Base-by-base conservation (phyloP, 2,113 vertebrate genomes). In the Sinocyclocheilus grahami region DNA sequence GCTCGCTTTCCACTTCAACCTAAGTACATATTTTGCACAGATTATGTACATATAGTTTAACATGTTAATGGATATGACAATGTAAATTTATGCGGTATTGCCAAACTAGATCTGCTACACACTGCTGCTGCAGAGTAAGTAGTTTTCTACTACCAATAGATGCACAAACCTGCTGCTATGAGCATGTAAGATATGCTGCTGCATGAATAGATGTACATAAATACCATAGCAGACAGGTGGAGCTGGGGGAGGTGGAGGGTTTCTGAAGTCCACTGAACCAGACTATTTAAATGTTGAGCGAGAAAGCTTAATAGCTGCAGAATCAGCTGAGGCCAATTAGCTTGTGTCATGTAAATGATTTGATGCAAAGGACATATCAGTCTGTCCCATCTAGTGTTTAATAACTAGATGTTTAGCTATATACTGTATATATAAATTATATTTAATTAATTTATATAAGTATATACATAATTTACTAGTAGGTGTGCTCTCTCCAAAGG, bases 1-100 rank as follows among this genome's bases (percentile, higher is more conserved):
- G 89, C 90, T 88, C 92, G 33, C 90, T 92, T 86, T 95, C 94
- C 75, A 88, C 74, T 53, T 91, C 87, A 71, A 93, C 91, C 96
- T 97, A 42, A 85, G 88, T 20, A 82, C 55, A 86, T 18, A 84
- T 20, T 82, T 67, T 71, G 24, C 39, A 24, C 10, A 74, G 69
- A 42, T 4, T 42, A 46, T 24, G 39, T 22, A 16, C 60, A 18
- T 18, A 55, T 16, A 55, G 53, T 55, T 1, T 55, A 18, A 55
- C 1, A 22, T 22, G 3, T 18, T 33, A 24, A 78, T 33, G 27
- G 11, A 62, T 78, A 27, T 67, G 63, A 62, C 7, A 14, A 67
- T 67, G 63, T 67, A 30, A 30, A 27, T 65, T 1, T 27, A 65
- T 27, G 5, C 30, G n/a, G 1, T 8, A 60, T 22, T 60, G 58